These are phyloP conservation scores for Apteryx mantelli DNA, from an alignment of 2,113 vertebrate species.

Conservation along the genomic window DNA sequence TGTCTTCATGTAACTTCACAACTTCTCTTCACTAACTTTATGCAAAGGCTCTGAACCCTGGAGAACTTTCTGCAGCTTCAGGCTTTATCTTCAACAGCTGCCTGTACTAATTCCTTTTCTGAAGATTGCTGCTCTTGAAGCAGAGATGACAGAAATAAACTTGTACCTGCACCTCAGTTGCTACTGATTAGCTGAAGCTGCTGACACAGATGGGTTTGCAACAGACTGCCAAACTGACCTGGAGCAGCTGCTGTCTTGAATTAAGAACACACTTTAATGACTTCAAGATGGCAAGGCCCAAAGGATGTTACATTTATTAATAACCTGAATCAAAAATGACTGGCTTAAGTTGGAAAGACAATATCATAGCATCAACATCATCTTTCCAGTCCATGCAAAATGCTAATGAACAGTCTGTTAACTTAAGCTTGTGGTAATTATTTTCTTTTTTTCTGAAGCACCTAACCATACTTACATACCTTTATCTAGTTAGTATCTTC, in stretches of 20 bases:
- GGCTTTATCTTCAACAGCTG: neutral
- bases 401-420: neutral
- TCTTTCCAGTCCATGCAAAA: neutral
- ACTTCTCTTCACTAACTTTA: no score
- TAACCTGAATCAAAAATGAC: neutral
- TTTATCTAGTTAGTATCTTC: neutral
- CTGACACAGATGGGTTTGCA: neutral
- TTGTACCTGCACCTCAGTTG: neutral
- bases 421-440: neutral
- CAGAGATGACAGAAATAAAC: neutral
- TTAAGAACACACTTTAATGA: neutral
- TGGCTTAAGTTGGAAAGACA: neutral
- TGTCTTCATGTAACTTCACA: neutral
- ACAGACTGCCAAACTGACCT: neutral
- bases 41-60: neutral
- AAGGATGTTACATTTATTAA: neutral
- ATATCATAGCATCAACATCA: neutral
- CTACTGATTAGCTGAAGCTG: neutral
- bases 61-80: neutral
- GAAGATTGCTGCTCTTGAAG: neutral
- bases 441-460: neutral
- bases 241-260: neutral
- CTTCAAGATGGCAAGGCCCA: neutral
- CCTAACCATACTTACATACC: neutral
- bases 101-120: neutral